phyloP scores from a whole-genome alignment of 2,888 invertebrate species.

The Synanthedon andrenaeformis region DNA sequence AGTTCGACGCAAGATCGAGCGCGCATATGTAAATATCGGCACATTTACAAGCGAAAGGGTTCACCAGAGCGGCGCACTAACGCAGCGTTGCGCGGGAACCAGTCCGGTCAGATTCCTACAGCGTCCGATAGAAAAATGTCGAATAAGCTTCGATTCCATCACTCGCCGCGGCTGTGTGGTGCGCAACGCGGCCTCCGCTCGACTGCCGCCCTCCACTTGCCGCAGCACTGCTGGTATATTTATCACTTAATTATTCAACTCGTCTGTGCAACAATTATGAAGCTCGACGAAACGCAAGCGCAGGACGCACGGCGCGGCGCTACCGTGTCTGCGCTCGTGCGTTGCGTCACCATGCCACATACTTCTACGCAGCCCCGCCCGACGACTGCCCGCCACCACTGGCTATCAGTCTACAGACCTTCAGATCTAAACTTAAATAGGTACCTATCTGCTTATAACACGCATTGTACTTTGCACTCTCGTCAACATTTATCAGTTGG shows the following conservation, averaged over 20 bases:
- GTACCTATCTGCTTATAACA: slow-evolving; percentile 22
- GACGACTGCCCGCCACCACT: slow-evolving; percentile 12
- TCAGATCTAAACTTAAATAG: slow-evolving; percentile 45
- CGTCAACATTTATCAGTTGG: too few relatives aligned
- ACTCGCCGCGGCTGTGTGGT: slow-evolving; percentile 53
- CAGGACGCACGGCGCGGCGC: slow-evolving; percentile 54
- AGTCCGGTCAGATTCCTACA: slow-evolving; percentile 76
- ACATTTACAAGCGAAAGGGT: slow-evolving; percentile 71
- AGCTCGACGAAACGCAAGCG: slow-evolving; percentile 41
- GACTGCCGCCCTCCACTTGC: slow-evolving; percentile 62
- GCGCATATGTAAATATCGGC: slow-evolving; percentile 71
- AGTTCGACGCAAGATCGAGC: slow-evolving; percentile 66
- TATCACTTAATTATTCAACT: slow-evolving; percentile 69
- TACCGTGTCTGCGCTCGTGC: slow-evolving; percentile 49
- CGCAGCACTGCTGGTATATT: slow-evolving; percentile 57
- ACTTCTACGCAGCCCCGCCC: slow-evolving; percentile 7
- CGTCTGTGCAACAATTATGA: slow-evolving; percentile 65
- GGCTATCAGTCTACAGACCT: slow-evolving; percentile 26
- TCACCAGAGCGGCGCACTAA: slow-evolving; percentile 70
- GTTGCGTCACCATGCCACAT: slow-evolving; percentile 8
- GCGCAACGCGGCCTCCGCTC: slow-evolving; percentile 60
- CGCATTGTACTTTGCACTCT: not conserved
- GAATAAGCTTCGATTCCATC: slow-evolving; percentile 58
- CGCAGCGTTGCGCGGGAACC: slow-evolving; percentile 71
- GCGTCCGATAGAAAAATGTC: slow-evolving; percentile 73